Percentiles rank a stretch among this genome's conserved stretches.
Evolutionary conservation across 92 coral and sea anemone genomes (phyloP).

Genomic region (Palythoa grandiflora): DNA sequence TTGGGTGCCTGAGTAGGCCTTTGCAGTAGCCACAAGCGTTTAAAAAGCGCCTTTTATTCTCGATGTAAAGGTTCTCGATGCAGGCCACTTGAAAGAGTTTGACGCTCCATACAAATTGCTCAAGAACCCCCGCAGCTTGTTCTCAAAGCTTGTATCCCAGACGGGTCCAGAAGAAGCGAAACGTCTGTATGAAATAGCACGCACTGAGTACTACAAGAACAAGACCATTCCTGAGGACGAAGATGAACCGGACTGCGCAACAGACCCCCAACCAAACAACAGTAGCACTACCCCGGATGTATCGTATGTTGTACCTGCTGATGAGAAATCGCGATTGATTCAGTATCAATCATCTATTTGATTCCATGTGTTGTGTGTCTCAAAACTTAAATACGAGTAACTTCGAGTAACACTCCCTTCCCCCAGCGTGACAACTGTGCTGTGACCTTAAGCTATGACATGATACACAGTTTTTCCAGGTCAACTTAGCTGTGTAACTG

Average conservation of each 20-base stretch:
- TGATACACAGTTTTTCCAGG: no score
- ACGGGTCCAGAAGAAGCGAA: slow-evolving; percentile 78
- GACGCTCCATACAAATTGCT: slow-evolving; percentile 77
- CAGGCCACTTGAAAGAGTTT: slow-evolving; percentile 80
- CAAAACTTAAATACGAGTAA: no score
- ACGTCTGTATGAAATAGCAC: slow-evolving; percentile 67
- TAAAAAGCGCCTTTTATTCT: neutral
- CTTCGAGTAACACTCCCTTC: no score
- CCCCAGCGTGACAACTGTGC: no score
- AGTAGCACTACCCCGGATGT: slow-evolving; percentile 11
- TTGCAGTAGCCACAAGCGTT: no score
- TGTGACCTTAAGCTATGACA: no score
- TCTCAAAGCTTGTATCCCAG: slow-evolving; percentile 77
- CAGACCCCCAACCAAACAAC: neutral
- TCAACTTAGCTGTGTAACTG: no score
- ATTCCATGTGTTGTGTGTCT: neutral
- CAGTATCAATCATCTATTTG: slow-evolving; percentile 55
- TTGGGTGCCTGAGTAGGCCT: no score
- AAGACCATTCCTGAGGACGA: slow-evolving; percentile 71
- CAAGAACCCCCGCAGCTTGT: slow-evolving; percentile 68
- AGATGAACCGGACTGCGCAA: slow-evolving; percentile 48
- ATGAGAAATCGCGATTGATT: slow-evolving; percentile 38
- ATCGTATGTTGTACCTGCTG: slow-evolving; percentile 10
- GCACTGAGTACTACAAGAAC: slow-evolving; percentile 67
- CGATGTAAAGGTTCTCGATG: slow-evolving; percentile 78